Base-by-base conservation (phyloP, 2,797 vertebrate species). In the Notamacropus eugenii region DNA sequence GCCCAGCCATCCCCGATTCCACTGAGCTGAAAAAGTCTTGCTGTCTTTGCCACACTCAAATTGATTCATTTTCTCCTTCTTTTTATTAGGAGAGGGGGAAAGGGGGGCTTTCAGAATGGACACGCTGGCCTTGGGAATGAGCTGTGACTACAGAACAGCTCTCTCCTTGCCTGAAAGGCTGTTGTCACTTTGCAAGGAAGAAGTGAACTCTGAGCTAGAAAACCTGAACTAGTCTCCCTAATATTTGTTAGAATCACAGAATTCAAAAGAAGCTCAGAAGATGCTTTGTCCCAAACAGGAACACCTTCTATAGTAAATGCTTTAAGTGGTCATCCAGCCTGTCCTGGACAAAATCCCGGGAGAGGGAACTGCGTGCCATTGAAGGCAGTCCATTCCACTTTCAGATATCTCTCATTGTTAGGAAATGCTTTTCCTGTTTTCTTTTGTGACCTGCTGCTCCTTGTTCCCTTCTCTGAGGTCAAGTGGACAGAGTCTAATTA, bases 151-250 rank as follows among this genome's bases (percentile, higher is more conserved):
- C 67, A 82, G 67, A 82, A 87, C 24, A 90, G 13, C 5, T 56
- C 14, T 19, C 14, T 91, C 10, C 6, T 46, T 54, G 50, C 29
- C 13, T 55, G 82, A 90, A 10, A 95, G 90, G 62, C 56, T 9
- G 57, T 94, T 52, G 74, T 58, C 59, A 40, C 54, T 95, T 95
- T 67, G 52, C 55, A 93, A 91, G 22, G 90, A 28, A 91, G 55
- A 34, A 6, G 22, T 91, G 55, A 95, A 46, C 9, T 40, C 16
- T 82, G 0, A 0, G 40, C 50, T 50, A 46, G 31, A 62, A 90
- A 93, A 34, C 55, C 62, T 52, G 55, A 59, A 55, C 4, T 56
- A 59, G 40, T 0, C 54, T 90, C 62, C 58, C 56, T 28, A 16
- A 92, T n/a, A 1, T 0, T 4, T 55, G 6, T n/a, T 11, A 14